A percentile compares a stretch with the other conserved stretches of the same genome.
Evolutionary conservation across 1,140 invertebrate genomes (phyloP).

Genomic region (Ectropis grisescens): DNA sequence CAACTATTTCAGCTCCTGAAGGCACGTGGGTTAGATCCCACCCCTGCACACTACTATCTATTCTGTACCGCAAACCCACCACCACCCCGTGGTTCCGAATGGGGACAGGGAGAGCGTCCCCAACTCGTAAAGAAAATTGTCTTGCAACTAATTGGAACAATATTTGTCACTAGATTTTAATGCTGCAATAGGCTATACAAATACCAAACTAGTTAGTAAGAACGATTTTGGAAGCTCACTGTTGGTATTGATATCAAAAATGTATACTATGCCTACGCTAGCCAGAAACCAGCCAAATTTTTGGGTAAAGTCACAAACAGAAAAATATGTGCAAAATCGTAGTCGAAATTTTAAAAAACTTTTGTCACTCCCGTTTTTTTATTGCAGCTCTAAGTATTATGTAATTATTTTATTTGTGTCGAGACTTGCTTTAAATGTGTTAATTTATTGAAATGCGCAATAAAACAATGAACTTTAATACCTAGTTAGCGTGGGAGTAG

Average conservation of each 20-base stretch:
- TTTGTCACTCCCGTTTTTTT: too few relatives aligned
- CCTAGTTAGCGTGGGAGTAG: too few relatives aligned
- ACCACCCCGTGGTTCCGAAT: slow-evolving; percentile 43
- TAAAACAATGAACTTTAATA: too few relatives aligned
- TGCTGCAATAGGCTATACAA: not conserved
- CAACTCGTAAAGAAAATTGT: slow-evolving; percentile 59
- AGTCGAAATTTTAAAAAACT: too few relatives aligned
- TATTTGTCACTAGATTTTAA: slow-evolving; percentile 31
- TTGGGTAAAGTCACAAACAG: too few relatives aligned
- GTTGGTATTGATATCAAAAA: not conserved
- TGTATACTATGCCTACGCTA: too few relatives aligned
- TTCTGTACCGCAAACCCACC: slow-evolving; percentile 39
- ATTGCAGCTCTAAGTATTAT: too few relatives aligned
- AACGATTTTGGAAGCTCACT: not conserved
- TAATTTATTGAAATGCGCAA: too few relatives aligned
- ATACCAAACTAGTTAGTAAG: not conserved
- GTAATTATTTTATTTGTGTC: too few relatives aligned
- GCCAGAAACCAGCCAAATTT: too few relatives aligned
- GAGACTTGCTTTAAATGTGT: too few relatives aligned
- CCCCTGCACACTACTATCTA: slow-evolving; percentile 4
- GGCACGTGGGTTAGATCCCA: slow-evolving; percentile 10
- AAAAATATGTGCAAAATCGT: too few relatives aligned
- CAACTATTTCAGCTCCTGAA: slow-evolving; percentile 37
- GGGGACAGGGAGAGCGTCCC: slow-evolving; percentile 59
- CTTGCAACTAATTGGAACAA: slow-evolving; percentile 56